Conservation (phyloP, 2,888 invertebrate species). For the Nemapogon koenigi region DNA sequence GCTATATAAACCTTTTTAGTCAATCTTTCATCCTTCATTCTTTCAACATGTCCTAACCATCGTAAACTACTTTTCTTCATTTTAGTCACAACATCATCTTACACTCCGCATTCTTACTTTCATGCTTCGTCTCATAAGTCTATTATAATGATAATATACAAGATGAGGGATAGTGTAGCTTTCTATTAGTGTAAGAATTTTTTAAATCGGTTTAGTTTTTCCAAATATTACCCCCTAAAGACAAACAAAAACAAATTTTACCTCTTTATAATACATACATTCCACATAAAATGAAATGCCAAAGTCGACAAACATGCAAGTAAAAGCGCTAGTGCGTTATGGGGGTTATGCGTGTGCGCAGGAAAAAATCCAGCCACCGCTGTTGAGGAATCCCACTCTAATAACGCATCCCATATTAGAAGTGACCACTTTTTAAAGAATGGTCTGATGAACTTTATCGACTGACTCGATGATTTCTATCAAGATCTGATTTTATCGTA, state of each 20-base stretch:
- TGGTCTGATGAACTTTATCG: slow-evolving; percentile 6
- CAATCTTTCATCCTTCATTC: no score
- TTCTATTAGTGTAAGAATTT: not conserved
- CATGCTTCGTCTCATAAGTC: no score
- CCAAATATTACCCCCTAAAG: not conserved
- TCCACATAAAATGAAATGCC: no score
- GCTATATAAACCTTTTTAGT: no score
- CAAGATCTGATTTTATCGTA: slow-evolving; percentile 8
- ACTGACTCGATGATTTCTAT: slow-evolving; percentile 1
- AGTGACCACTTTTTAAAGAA: slow-evolving; percentile 1
- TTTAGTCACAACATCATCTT: no score
- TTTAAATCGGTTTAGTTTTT: not conserved
- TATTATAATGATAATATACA: no score
- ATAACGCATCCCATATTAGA: slow-evolving; percentile 5
- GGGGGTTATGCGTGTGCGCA: not conserved
- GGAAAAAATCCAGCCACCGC: slow-evolving; percentile 4
- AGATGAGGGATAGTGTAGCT: not conserved
- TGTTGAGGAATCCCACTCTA: slow-evolving; percentile 3
- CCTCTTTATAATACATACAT: not conserved
- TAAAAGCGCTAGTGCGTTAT: slow-evolving; percentile 5
- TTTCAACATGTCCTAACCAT: no score
- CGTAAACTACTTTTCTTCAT: no score
- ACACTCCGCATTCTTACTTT: no score
- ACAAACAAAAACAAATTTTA: not conserved
- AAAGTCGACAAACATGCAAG: no score